These are phyloP conservation scores for Pristionchus arcanus DNA, from an alignment of 2,888 invertebrate genomes.

Conservation along the genomic window DNA sequence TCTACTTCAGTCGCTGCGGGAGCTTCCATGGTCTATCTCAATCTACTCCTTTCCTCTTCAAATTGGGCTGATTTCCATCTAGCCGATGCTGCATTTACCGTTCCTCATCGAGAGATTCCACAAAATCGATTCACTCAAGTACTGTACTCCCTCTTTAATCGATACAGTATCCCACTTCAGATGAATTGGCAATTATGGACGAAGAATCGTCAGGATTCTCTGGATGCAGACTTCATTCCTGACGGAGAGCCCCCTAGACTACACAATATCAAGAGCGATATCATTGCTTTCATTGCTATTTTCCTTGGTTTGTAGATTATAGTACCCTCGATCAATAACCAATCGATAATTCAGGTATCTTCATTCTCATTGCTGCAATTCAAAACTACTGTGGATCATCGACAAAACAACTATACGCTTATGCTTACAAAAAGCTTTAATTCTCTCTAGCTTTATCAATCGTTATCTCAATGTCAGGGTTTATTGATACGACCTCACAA, in stretches of 20 bases:
- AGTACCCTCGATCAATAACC: background rate
- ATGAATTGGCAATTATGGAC: constrained; percentile 51
- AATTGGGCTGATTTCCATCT: constrained; percentile 54
- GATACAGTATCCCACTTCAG: constrained; percentile 26
- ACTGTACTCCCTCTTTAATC: background rate
- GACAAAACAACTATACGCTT: constrained; percentile 48
- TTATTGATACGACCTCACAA: constrained; percentile 38
- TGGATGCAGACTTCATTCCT: constrained; percentile 3
- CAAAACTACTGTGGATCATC: constrained; percentile 35
- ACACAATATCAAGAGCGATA: constrained; percentile 37
- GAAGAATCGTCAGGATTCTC: background rate
- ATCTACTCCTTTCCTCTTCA: constrained; percentile 38
- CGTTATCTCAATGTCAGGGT: constrained; percentile 16
- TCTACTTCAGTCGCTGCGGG: constrained; percentile 50
- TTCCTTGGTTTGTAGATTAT: constrained; percentile 9
- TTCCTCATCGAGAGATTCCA: constrained; percentile 32
- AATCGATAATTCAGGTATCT: constrained; percentile 49
- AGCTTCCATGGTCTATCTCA: constrained; percentile 48
- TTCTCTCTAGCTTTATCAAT: background rate
- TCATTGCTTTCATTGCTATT: constrained; percentile 31
- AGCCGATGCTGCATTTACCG: constrained; percentile 16
- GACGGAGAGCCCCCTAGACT: constrained; percentile 42
- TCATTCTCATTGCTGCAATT: constrained; percentile 45
- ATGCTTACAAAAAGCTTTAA: constrained; percentile 53
- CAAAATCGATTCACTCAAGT: constrained; percentile 50